A percentile compares a stretch with the other conserved stretches of the same genome.
phyloP scores from a whole-genome alignment of 2,888 invertebrate genomes.

The Calameuta filiformis region DNA sequence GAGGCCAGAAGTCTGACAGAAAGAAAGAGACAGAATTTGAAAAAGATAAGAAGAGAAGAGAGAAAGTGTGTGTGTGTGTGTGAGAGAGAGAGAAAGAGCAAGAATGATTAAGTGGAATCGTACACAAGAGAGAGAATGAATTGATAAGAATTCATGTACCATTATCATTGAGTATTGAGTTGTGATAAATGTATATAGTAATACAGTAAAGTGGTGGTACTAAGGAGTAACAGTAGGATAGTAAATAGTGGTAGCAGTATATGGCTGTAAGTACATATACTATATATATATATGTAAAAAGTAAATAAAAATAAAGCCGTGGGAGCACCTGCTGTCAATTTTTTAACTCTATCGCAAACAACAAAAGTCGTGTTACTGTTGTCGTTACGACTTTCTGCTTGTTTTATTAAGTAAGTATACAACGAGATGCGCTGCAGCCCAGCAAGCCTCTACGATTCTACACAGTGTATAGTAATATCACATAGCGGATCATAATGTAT shows the following conservation, averaged over 20 bases:
- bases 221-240: not conserved
- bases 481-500: not conserved
- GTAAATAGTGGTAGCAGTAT: not conserved
- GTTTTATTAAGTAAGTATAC: constrained; percentile 8
- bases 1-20: not conserved
- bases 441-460: constrained; percentile 22
- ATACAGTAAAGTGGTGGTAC: not conserved
- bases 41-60: not conserved
- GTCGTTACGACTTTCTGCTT: not conserved
- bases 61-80: too few species aligned
- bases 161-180: not conserved
- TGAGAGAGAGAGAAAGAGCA: not conserved
- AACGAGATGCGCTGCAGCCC: constrained; percentile 20
- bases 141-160: not conserved
- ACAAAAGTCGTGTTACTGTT: not conserved
- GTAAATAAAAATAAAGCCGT: not conserved
- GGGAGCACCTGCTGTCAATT: not conserved
- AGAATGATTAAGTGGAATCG: too few species aligned
- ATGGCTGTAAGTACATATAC: not conserved
- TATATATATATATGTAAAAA: not conserved
- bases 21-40: not conserved
- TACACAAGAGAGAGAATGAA: not conserved
- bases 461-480: constrained; percentile 2
- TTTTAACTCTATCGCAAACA: not conserved
- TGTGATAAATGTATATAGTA: not conserved